A percentile compares a stretch with the other conserved stretches of the same genome.
Conservation (phyloP, 92 coral and sea anemone genomes). For the Siderastrea radians region DNA sequence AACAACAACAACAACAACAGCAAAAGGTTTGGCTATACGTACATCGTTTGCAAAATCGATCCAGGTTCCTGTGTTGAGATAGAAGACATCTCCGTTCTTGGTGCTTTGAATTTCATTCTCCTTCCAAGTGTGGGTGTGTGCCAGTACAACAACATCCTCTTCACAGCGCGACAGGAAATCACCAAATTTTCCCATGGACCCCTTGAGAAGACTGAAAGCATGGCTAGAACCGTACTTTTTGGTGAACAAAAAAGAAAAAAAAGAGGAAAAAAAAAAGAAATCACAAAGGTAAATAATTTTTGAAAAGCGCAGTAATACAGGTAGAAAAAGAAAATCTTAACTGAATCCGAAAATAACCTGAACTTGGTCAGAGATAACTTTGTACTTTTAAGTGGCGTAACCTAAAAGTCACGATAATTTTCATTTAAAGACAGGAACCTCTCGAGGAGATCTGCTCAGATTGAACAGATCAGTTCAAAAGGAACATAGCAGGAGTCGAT, state of each 20-base stretch:
- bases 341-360: too few species aligned
- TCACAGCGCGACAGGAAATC: conserved; percentile 45
- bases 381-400: too few species aligned
- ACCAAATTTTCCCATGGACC: conserved; percentile 49
- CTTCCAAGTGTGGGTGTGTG: conserved; percentile 43
- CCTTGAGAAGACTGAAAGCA: conserved; percentile 41
- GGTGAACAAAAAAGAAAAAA: neutral
- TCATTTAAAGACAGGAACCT: too few species aligned
- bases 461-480: too few species aligned
- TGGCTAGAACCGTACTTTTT: conserved; percentile 50
- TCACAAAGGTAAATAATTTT: too few species aligned
- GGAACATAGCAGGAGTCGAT: too few species aligned
- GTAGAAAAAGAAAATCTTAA: neutral
- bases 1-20: neutral
- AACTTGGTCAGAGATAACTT: too few species aligned
- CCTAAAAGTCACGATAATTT: too few species aligned
- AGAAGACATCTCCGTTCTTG: conserved; percentile 22
- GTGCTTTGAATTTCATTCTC: conserved; percentile 10
- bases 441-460: too few species aligned
- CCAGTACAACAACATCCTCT: conserved; percentile 57
- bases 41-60: conserved; percentile 30
- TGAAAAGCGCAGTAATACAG: neutral
- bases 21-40: neutral
- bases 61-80: conserved; percentile 50
- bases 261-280: neutral